Evolutionary conservation across 2,113 vertebrate genomes (phyloP).

Genomic region (Condylura cristata): DNA sequence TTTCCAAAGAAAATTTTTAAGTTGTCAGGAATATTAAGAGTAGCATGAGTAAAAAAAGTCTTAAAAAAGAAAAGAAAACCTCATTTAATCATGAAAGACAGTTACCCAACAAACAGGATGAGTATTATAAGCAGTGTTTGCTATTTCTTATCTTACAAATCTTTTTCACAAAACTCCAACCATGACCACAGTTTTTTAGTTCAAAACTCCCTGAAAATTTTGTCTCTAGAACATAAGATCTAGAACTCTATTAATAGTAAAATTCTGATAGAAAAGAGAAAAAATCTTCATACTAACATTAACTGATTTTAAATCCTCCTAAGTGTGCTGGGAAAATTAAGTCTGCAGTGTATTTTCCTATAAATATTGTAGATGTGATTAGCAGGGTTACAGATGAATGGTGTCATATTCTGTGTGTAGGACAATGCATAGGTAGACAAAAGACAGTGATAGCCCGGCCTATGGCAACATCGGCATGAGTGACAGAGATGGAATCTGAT

Average conservation of each 20-base stretch:
- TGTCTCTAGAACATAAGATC: background rate
- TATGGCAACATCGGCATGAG: background rate
- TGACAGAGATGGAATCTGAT: background rate
- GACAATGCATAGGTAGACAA: background rate
- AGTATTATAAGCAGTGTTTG: background rate
- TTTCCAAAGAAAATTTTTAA: slow-evolving; percentile 43
- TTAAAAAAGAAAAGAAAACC: background rate
- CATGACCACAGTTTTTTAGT: background rate
- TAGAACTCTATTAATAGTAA: background rate
- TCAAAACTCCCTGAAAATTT: background rate
- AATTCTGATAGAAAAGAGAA: background rate
- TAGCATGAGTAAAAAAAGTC: background rate
- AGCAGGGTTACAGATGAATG: background rate
- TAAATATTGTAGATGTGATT: background rate
- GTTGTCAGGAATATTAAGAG: slow-evolving; percentile 47
- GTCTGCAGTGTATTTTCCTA: background rate
- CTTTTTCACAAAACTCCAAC: background rate
- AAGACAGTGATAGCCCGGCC: background rate
- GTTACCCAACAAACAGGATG: background rate
- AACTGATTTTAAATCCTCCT: background rate
- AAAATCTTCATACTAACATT: background rate
- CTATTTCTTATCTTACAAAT: background rate
- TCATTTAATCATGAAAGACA: background rate
- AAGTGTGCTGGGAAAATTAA: too few relatives aligned
- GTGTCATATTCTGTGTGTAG: background rate